These are phyloP conservation scores for Cephus pygmeus DNA, from an alignment of 2,888 invertebrate genomes.

Conservation along the genomic window DNA sequence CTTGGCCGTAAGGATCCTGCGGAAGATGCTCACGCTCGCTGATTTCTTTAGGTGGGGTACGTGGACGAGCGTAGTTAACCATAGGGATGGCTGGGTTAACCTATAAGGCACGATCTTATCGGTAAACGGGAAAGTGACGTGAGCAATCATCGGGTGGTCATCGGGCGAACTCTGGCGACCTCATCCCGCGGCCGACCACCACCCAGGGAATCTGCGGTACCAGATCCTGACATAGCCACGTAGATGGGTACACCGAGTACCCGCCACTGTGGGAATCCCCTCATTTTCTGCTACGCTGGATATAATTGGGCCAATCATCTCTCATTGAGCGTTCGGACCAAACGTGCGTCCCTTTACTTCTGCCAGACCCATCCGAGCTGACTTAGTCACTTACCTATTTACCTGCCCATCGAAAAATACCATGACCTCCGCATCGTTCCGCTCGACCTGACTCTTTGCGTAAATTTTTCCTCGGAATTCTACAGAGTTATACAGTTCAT, in stretches of 20 bases:
- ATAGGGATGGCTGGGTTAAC: conserved; percentile 27
- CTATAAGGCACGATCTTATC: conserved; percentile 45
- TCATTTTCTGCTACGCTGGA: conserved; percentile 54
- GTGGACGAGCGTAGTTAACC: neutral
- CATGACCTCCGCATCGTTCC: neutral
- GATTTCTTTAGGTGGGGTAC: neutral
- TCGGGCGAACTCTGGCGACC: conserved; percentile 37
- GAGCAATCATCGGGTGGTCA: conserved; percentile 50
- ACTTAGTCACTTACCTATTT: conserved; percentile 22
- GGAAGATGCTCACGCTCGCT: neutral
- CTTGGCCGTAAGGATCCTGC: neutral
- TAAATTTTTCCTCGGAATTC: neutral
- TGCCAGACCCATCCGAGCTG: conserved; percentile 2
- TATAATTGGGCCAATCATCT: conserved; percentile 58
- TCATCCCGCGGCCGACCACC: conserved; percentile 34
- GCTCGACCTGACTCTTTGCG: neutral
- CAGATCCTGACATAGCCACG: conserved; percentile 21
- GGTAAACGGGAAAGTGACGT: conserved; percentile 48
- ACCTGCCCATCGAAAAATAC: conserved; percentile 20
- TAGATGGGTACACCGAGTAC: conserved; percentile 16
- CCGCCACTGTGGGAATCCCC: conserved; percentile 15
- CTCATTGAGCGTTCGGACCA: conserved; percentile 41
- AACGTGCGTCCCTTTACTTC: conserved; percentile 35
- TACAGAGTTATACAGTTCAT: neutral
- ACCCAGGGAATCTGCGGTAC: conserved; percentile 34